phyloP scores from a whole-genome alignment of 1,140 invertebrate genomes.

The Diabrotica virgifera region DNA sequence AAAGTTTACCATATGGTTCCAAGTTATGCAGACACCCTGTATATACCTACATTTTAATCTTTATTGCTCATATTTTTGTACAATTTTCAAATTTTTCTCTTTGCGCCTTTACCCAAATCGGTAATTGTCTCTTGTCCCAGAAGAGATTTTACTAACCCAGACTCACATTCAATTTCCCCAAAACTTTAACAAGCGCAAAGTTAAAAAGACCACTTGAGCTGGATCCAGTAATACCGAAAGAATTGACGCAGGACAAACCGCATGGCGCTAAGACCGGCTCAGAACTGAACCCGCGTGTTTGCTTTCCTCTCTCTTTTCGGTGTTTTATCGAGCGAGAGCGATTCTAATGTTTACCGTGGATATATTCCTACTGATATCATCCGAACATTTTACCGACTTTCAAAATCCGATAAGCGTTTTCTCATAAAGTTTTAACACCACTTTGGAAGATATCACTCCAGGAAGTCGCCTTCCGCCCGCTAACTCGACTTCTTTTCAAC shows the following conservation, averaged over 20 bases:
- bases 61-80: no score
- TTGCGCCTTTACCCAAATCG: no score
- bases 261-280: not conserved
- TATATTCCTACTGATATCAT: conserved; percentile 15
- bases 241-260: not conserved
- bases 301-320: conserved; percentile 4
- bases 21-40: no score
- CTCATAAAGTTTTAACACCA: conserved; percentile 15
- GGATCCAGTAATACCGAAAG: no score
- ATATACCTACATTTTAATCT: no score
- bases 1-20: no score
- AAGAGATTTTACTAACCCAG: no score
- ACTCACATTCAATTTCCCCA: no score
- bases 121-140: no score
- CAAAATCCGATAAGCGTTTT: conserved; percentile 9
- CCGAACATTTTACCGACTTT: conserved; percentile 10
- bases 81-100: no score
- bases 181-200: no score
- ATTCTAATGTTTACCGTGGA: conserved; percentile 17
- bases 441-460: conserved; percentile 8
- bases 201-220: no score
- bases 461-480: not conserved
- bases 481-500: conserved; percentile 6
- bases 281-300: conserved; percentile 1
- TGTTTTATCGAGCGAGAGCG: conserved; percentile 14